Evolutionary conservation across 2,113 vertebrate species (phyloP), one percentile per base, ranked within the genome.

Genomic region (Amphiprion ocellaris): DNA sequence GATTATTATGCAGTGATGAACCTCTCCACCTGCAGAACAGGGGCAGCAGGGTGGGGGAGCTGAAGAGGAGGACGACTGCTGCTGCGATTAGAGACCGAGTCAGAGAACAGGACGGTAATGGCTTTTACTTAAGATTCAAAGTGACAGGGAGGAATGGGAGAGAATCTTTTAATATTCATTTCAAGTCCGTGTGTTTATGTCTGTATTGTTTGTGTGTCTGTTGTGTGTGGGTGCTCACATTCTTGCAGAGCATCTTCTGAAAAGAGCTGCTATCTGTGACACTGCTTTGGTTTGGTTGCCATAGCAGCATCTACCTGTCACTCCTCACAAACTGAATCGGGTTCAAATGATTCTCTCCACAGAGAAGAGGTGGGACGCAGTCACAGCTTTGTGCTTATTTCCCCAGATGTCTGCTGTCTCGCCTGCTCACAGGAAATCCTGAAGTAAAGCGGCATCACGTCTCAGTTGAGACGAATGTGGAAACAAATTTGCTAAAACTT

Each of bases 261-360:
- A 65, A 87, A 77, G 69, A 82, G 1, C 56, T 76, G 68, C 82
- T 83, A 79, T 77, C 81, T 76, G 73, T 80, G 87, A 85, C 80
- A 83, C 67, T 77, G 77, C 82, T 85, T 93, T 89, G 77, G 69
- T 87, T 85, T 39, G 64, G 93, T 95, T 95, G 87, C 93, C 90
- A 94, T 94, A 81, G 92, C 91, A 94, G 86, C 93, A 6, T 78
- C 81, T 91, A 92, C 92, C 89, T 93, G 91, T 93, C 91, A 93
- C 87, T 87, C 82, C 72, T 86, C 73, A 50, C 84, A 87, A 82
- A 83, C 72, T 55, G 39, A 89, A 91, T 88, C 23, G 50, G 68
- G 84, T 85, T 90, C 81, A 89, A 76, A 89, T 89, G 67, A 87
- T 87, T 84, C 68, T 87, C 79, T 87, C 69, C 61, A 30, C 70